Base-by-base conservation (phyloP, 2,797 vertebrate genomes). In the Vespertilio murinus region DNA sequence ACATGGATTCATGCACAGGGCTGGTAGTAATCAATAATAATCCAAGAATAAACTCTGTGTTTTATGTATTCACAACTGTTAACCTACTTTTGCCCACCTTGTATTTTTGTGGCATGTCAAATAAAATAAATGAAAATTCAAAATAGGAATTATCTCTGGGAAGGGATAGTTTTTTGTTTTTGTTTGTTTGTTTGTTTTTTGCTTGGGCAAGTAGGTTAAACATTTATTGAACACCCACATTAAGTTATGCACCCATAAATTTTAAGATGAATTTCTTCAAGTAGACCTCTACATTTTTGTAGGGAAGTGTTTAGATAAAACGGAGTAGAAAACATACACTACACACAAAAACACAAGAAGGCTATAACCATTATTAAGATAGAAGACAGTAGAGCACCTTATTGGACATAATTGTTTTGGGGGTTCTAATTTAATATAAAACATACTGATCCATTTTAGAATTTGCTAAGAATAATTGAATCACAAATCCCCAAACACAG, bases 401-500 rank as follows among this genome's bases (percentile, higher is more conserved):
- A 47, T 14, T 52, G 17, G 6, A 77, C 11, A n/a, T 70, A 35
- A 73, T 59, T 94, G 52, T 38, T 87, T 87, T 90, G 71, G 38
- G 11, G n/a, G 3, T 38, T 64, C 1, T 47, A 35, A 49, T 64
- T 69, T 86, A 78, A 65, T 78, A 54, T 54, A 82, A 95, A 91
- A 70, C 20, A 91, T 79, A 49, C 61, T 73, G 35, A 67, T 84
- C 30, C 9, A 38, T 64, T 59, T 30, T 54, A 54, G 74, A 71
- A 92, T 70, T 74, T 67, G 54, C 7, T 88, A 22, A 65, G 92
- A 96, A 45, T 85, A 84, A 88, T 49, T 91, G 85, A 59, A 13
- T 79, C 5, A 85, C 22, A 88, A 81, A 45, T 52, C 23, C 25
- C 49, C 47, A 90, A 83, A 78, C 49, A 67, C 11, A 89, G 25